Conservation (phyloP, 2,113 vertebrate genomes). For the Pagrus major region DNA sequence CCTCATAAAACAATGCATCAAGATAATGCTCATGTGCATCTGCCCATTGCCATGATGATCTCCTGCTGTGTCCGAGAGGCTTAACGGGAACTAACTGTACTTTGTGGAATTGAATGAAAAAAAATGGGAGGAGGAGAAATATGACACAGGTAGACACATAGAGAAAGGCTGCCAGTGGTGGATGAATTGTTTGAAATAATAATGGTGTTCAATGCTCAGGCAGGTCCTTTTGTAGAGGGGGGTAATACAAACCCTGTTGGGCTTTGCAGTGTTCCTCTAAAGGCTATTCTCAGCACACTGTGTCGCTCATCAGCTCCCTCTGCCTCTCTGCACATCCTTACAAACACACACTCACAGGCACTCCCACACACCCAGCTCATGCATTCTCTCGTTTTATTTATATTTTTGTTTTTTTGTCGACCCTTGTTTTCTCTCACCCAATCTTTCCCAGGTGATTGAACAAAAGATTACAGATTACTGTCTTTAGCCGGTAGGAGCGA, state of each 20-base stretch:
- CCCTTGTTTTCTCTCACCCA: conserved; percentile 23
- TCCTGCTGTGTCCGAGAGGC: conserved; percentile 61
- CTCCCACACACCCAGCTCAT: conserved; percentile 39
- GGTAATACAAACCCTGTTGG: conserved; percentile 51
- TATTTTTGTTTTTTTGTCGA: conserved; percentile 39
- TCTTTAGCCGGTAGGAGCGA: conserved; percentile 56
- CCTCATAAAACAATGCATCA: conserved; percentile 51
- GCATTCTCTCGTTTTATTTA: conserved; percentile 45
- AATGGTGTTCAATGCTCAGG: conserved; percentile 65
- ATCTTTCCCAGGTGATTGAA: conserved; percentile 67
- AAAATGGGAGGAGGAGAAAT: conserved; percentile 30
- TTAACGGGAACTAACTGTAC: conserved; percentile 62
- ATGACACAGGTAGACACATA: conserved; percentile 23
- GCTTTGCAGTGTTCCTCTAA: conserved; percentile 48
- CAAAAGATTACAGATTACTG: conserved; percentile 71
- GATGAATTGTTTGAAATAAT: conserved; percentile 68
- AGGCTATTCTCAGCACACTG: conserved; percentile 52
- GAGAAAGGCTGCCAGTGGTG: conserved; percentile 16
- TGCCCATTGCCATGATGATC: conserved; percentile 53
- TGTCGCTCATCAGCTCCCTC: conserved; percentile 43
- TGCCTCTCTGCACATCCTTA: conserved; percentile 26
- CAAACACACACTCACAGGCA: conserved; percentile 14
- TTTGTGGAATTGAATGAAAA: conserved; percentile 64
- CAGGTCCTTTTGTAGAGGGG: conserved; percentile 53
- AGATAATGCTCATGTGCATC: conserved; percentile 44